Percentiles rank a stretch among this genome's conserved stretches.
Conservation (phyloP, 2,888 invertebrate genomes). For the Anthophora plumipes region DNA sequence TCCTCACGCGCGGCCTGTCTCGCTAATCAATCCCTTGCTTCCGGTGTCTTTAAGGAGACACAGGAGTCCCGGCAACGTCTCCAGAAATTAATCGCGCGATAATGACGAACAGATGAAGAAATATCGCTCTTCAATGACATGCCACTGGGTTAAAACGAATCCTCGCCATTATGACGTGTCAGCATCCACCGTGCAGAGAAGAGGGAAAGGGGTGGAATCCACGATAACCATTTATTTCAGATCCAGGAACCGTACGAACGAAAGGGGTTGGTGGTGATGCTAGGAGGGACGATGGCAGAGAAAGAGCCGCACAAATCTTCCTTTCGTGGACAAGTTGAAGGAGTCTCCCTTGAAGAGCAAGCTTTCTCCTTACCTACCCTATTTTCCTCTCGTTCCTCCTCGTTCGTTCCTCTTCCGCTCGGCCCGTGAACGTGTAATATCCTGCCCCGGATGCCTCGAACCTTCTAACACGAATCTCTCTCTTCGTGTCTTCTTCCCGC, state of each 20-base stretch:
- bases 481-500: constrained; percentile 44
- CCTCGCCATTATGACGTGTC: constrained; percentile 66
- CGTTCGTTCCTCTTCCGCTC: neutral
- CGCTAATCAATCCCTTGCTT: neutral
- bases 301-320: constrained; percentile 68
- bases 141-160: constrained; percentile 62
- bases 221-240: constrained; percentile 71
- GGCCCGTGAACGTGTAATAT: constrained; percentile 73
- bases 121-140: constrained; percentile 62
- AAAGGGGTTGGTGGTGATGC: constrained; percentile 43
- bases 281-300: neutral
- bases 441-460: constrained; percentile 68
- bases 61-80: constrained; percentile 13
- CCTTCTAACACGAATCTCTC: constrained; percentile 61
- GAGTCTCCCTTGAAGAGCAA: constrained; percentile 67
- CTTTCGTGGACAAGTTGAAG: constrained; percentile 68
- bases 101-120: constrained; percentile 66
- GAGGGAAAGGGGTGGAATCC: constrained; percentile 59
- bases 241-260: constrained; percentile 55
- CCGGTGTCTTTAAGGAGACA: neutral
- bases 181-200: no score
- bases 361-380: constrained; percentile 35
- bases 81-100: constrained; percentile 53
- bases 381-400: constrained; percentile 54
- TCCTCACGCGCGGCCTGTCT: no score